phyloP scores from a whole-genome alignment of 2,113 vertebrate genomes.

The Marmota monax region DNA sequence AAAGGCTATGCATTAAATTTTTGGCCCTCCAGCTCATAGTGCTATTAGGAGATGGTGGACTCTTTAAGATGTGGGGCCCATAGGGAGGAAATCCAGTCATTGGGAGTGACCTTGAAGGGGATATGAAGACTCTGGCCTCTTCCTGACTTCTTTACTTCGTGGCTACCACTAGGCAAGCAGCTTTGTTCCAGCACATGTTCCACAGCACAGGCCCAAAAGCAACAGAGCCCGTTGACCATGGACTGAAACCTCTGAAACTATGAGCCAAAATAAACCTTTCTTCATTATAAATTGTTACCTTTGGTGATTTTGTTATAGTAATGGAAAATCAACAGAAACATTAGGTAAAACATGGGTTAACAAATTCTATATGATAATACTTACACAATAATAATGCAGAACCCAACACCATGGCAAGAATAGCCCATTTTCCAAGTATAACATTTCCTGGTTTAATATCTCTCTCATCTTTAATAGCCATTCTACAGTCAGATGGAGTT shows the following conservation, averaged over 20 bases:
- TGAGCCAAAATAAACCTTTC: neutral
- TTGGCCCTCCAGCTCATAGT: neutral
- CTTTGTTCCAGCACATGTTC: neutral
- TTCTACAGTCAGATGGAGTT: conserved; percentile 84
- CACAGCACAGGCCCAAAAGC: neutral
- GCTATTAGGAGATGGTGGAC: neutral
- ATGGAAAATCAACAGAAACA: neutral
- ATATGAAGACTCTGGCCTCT: neutral
- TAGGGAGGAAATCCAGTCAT: neutral
- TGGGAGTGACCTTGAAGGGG: neutral
- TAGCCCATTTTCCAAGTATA: conserved; percentile 89
- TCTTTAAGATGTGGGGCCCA: neutral
- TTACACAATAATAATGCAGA: conserved; percentile 92
- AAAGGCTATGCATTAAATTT: neutral
- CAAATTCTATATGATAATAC: conserved; percentile 72
- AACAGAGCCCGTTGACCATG: neutral
- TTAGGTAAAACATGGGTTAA: neutral
- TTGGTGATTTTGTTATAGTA: neutral
- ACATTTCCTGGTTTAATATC: conserved; percentile 58
- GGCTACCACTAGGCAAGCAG: neutral
- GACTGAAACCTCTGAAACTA: neutral
- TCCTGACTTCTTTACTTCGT: neutral
- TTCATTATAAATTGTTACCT: neutral
- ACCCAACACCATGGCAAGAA: conserved; percentile 93
- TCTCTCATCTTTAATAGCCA: rapidly evolving